A percentile compares a stretch with the other conserved stretches of the same genome.
Evolutionary conservation across 2,888 invertebrate genomes (phyloP).

Genomic region (Andricus quercusramuli): DNA sequence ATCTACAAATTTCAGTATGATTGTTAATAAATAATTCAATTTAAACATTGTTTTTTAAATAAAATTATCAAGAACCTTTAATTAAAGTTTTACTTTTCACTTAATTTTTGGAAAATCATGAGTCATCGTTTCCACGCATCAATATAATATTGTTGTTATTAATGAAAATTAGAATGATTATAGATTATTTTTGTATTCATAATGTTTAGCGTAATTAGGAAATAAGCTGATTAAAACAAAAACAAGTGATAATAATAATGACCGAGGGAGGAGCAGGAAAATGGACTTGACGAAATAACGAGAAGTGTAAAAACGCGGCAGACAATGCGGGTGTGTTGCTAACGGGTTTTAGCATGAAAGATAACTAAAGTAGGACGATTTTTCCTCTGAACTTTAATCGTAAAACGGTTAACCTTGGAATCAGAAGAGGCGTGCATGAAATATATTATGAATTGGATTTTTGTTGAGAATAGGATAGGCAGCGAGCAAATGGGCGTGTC

Average conservation of each 20-base stretch:
- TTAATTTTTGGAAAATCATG: no score
- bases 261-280: background rate
- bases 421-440: constrained; percentile 52
- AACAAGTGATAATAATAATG: constrained; percentile 13
- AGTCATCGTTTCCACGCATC: no score
- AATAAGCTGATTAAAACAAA: constrained; percentile 1
- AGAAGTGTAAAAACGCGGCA: constrained; percentile 11
- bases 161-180: background rate
- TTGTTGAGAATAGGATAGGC: constrained; percentile 51
- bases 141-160: background rate
- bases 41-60: no score
- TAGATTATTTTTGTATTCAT: no score
- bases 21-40: background rate
- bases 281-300: constrained; percentile 5
- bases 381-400: constrained; percentile 47
- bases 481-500: constrained; percentile 35
- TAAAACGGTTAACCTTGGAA: constrained; percentile 56
- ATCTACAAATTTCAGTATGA: background rate
- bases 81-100: no score
- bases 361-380: constrained; percentile 54
- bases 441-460: constrained; percentile 20
- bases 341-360: constrained; percentile 49
- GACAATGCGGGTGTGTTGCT: constrained; percentile 51
- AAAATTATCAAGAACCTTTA: no score
- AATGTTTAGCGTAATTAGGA: background rate